Evolutionary conservation across 2,797 vertebrate species (phyloP).

Genomic region (Euthynnus affinis): DNA sequence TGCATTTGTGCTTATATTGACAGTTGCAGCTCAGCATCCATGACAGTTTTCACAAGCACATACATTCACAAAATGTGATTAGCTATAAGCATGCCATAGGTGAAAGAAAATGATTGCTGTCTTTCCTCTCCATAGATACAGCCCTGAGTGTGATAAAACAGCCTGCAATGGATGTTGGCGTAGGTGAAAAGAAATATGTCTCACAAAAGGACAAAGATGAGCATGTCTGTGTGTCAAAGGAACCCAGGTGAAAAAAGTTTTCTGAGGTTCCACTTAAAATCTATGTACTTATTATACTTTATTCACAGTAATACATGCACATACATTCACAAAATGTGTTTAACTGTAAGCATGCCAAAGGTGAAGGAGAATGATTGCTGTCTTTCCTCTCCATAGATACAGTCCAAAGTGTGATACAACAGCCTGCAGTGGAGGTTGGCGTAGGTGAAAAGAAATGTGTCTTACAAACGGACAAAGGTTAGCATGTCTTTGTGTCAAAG

Average conservation of each 20-base stretch:
- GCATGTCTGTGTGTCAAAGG: constrained; percentile 26
- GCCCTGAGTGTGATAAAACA: constrained; percentile 20
- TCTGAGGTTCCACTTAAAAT: too few relatives aligned
- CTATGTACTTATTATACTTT: too few relatives aligned
- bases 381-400: constrained; percentile 26
- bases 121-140: constrained; percentile 24
- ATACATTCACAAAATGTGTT: constrained; percentile 10
- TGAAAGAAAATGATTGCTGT: constrained; percentile 29
- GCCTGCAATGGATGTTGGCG: background rate
- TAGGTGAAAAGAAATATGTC: constrained; percentile 45
- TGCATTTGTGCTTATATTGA: background rate
- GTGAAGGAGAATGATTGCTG: constrained; percentile 28
- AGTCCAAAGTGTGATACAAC: constrained; percentile 23
- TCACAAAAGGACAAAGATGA: constrained; percentile 29
- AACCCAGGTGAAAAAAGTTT: too few relatives aligned
- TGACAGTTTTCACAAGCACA: constrained; percentile 21
- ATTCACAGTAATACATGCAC: constrained; percentile 20
- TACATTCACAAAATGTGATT: constrained; percentile 3
- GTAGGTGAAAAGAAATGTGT: constrained; percentile 45
- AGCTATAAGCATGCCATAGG: constrained; percentile 8
- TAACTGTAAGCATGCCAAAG: constrained; percentile 27
- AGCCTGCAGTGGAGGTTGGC: background rate
- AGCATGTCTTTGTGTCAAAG: constrained; percentile 29
- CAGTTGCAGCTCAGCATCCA: background rate
- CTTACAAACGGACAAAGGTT: constrained; percentile 30